phyloP scores from a whole-genome alignment of 2,888 invertebrate species.

The Drosophila testacea region DNA sequence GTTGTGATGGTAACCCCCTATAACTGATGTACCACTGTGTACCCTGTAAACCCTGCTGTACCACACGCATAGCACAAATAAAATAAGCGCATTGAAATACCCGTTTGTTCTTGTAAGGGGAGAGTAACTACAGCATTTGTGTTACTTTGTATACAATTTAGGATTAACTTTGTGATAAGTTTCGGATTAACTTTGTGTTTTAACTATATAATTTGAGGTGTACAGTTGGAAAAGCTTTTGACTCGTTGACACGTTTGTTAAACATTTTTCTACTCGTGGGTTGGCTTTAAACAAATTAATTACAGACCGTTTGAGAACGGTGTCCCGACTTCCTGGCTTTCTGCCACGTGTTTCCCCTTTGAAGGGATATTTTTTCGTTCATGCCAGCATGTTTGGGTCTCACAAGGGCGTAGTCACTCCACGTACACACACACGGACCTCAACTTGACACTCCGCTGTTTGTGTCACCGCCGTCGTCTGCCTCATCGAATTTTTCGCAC shows the following conservation, averaged over 20 bases:
- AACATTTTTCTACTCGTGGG: constrained; percentile 31
- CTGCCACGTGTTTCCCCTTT: constrained; percentile 2
- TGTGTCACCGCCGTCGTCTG: constrained; percentile 16
- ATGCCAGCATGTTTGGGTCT: constrained; percentile 47
- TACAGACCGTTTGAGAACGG: constrained; percentile 36
- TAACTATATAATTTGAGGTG: constrained; percentile 22
- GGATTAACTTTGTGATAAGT: background rate
- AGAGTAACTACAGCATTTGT: constrained; percentile 3
- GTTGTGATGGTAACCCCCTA: constrained; percentile 44
- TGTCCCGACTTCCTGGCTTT: constrained; percentile 24
- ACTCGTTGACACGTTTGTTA: constrained; percentile 17
- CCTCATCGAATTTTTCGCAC: constrained; percentile 40
- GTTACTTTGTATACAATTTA: background rate
- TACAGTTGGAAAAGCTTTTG: background rate
- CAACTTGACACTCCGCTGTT: constrained; percentile 33
- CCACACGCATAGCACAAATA: constrained; percentile 8
- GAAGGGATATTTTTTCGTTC: constrained; percentile 15
- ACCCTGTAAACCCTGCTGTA: background rate
- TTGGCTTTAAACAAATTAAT: constrained; percentile 44
- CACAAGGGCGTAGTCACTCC: constrained; percentile 53
- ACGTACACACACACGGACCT: constrained; percentile 36
- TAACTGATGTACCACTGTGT: background rate
- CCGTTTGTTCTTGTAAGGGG: background rate
- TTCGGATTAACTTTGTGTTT: constrained; percentile 4
- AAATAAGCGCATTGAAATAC: constrained; percentile 40